Conservation (phyloP, 2,113 vertebrate species). For the Seriola rivoliana region DNA sequence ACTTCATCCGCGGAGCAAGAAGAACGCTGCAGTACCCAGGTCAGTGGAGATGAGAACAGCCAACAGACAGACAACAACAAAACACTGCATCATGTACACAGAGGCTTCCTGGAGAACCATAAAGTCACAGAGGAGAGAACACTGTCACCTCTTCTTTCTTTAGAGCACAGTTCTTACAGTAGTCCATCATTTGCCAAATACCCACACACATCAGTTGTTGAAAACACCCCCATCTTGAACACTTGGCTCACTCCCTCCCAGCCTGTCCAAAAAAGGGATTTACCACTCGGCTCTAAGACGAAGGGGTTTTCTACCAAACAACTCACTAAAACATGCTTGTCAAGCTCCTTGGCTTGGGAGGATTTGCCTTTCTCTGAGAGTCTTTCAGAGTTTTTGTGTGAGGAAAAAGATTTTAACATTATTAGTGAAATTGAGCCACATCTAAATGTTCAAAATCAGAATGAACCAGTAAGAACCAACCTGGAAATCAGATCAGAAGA, state of each 20-base stretch:
- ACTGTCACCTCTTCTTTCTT: background rate
- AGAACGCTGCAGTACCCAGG: constrained; percentile 38
- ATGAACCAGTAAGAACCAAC: background rate
- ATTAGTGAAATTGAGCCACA: constrained; percentile 5
- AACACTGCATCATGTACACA: background rate
- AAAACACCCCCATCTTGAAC: constrained; percentile 5
- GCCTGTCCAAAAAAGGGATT: background rate
- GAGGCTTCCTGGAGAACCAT: background rate
- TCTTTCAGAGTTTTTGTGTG: constrained; percentile 65
- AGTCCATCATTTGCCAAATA: constrained; percentile 17
- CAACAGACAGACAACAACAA: constrained; percentile 5
- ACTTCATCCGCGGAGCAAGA: constrained; percentile 81
- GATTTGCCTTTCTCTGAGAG: constrained; percentile 78
- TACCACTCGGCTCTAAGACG: background rate
- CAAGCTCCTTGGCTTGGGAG: constrained; percentile 54
- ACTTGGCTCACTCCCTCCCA: constrained; percentile 9
- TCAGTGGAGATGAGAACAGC: constrained; percentile 25
- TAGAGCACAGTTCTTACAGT: background rate
- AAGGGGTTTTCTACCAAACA: constrained; percentile 9
- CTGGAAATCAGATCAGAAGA: background rate
- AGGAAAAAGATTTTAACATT: constrained; percentile 35
- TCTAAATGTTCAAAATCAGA: background rate
- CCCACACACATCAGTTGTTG: background rate
- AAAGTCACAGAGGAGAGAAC: background rate
- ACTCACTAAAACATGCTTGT: background rate